Base-by-base conservation (phyloP, 2,113 vertebrate genomes). In the Xenotilapia leptura region DNA sequence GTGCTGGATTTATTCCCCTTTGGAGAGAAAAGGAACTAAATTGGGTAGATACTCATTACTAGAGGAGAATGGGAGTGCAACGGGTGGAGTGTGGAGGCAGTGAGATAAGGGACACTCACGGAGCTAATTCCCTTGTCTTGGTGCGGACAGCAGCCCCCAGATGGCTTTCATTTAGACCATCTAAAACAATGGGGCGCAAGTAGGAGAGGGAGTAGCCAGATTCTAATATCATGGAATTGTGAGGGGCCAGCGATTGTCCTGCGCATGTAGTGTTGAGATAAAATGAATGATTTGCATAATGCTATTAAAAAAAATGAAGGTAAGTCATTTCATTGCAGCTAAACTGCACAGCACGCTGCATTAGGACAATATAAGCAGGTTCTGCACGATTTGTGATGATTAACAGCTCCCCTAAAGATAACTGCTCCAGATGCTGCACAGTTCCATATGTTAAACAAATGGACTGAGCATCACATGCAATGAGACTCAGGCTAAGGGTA, bases 11-110 rank as follows among this genome's bases (percentile, higher is more conserved):
- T 94, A 95, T 96, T 94, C 90, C 92, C 94, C 92, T 88, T 85
- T 75, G 82, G 94, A 95, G 93, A 94, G 92, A 92, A 93, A 91
- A 91, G 65, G 84, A 93, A 93, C 90, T 95, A 96, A 96, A 96
- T 96, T 96, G 96, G 94, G 93, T 94, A 95, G 95, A 94, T 95
- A 95, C 90, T 96, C 96, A 96, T 97, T 97, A 97, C 94, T 82
- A 82, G 89, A 95, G 90, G 92, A 96, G 95, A 96, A 95, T 95
- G 92, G 92, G 92, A 95, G 93, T 91, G 86, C 90, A 91, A 80
- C 58, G 94, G 93, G 94, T 91, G 92, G 93, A 92, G 94, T 88
- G 92, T 94, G 94, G 94, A 92, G 92, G 94, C 89, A 65, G 91
- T 6, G 85, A 96, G 96, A 97, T 97, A 96, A 96, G 96, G 90